A percentile compares a stretch with the other conserved stretches of the same genome.
phyloP scores from a whole-genome alignment of 2,113 vertebrate species.

The Catharus fuscescens region DNA sequence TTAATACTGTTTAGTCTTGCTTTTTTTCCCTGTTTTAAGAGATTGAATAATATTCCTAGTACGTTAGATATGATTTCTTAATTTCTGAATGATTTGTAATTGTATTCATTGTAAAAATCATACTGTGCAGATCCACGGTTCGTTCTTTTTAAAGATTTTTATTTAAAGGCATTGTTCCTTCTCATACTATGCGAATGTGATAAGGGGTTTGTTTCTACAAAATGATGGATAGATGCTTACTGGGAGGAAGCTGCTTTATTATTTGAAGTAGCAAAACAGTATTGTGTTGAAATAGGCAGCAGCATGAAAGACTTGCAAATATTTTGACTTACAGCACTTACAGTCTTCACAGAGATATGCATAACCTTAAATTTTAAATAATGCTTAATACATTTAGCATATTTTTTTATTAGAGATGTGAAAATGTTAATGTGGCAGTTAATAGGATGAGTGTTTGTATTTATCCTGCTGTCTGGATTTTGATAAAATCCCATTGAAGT shows the following conservation, averaged over 20 bases:
- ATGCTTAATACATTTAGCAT: background rate
- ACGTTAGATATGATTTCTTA: background rate
- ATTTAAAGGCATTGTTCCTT: conserved; percentile 34
- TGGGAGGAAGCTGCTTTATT: background rate
- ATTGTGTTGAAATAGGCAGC: conserved; percentile 17
- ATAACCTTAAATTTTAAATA: background rate
- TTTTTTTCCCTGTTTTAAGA: background rate
- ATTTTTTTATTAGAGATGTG: background rate
- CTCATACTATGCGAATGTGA: background rate
- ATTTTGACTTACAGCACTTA: conserved; percentile 25
- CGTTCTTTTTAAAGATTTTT: background rate
- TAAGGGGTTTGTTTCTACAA: background rate
- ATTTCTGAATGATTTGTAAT: conserved; percentile 17
- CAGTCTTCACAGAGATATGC: background rate
- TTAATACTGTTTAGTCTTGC: background rate
- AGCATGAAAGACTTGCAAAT: conserved; percentile 48
- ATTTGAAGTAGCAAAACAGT: conserved; percentile 10
- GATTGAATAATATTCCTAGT: background rate
- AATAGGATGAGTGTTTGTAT: background rate
- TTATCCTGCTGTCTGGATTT: background rate
- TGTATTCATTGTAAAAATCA: conserved; percentile 10
- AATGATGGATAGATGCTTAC: conserved; percentile 31
- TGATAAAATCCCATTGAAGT: conserved; percentile 16
- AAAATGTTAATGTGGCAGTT: background rate
- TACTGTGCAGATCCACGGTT: background rate